Percentiles rank a stretch among this genome's conserved stretches.
Conservation (phyloP, 1,140 invertebrate genomes). For the Geopemphigus sp. region DNA sequence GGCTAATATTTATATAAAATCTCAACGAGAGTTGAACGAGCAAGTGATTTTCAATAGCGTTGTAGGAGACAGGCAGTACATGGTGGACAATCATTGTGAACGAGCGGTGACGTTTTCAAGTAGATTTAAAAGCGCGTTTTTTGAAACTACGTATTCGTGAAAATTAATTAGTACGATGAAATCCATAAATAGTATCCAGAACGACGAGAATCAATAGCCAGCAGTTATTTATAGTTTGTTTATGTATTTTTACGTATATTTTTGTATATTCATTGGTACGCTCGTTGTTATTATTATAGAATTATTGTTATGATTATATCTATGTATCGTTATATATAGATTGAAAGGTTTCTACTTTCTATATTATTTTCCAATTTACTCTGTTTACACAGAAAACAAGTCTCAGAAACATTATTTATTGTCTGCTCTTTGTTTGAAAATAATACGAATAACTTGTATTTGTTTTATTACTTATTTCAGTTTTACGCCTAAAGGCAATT, state of each 20-base stretch:
- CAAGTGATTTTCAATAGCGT: slow-evolving; percentile 7
- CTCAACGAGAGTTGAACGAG: not conserved
- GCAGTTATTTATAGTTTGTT: slow-evolving; percentile 5
- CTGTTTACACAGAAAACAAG: not conserved
- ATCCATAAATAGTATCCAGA: not conserved
- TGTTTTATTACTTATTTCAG: slow-evolving; percentile 32
- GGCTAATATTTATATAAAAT: not conserved
- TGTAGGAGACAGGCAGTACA: not conserved
- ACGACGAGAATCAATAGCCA: not conserved
- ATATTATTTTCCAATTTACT: slow-evolving; percentile 4
- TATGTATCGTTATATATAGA: not conserved
- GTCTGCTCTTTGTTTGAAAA: not conserved
- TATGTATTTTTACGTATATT: no score
- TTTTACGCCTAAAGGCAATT: not conserved
- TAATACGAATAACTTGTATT: slow-evolving; percentile 29
- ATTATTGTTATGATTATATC: not conserved
- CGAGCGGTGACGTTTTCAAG: not conserved
- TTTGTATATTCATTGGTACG: no score
- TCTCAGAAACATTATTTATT: slow-evolving; percentile 12
- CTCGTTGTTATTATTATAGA: not conserved
- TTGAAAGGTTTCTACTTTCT: not conserved
- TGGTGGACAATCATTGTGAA: not conserved
- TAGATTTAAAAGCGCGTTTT: not conserved
- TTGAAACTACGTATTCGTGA: not conserved
- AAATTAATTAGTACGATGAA: not conserved